A percentile compares a stretch with the other conserved stretches of the same genome.
These are phyloP conservation scores for Sinohyriopsis cumingii DNA, from an alignment of 2,888 invertebrate genomes.

Conservation along the genomic window DNA sequence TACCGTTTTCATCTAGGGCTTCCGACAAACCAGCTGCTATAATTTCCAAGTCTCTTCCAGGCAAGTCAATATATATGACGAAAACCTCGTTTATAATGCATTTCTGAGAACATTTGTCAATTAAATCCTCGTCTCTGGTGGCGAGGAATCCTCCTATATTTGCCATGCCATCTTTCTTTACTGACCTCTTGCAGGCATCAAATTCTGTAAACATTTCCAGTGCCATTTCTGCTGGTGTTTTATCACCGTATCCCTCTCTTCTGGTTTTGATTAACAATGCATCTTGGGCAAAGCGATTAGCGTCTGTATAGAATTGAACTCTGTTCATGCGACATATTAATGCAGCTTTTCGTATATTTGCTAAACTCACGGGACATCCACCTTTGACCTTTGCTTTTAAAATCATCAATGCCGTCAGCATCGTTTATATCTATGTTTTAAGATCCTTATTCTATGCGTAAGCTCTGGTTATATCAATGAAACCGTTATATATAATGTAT, in stretches of 20 bases:
- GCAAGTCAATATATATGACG: slow-evolving; percentile 20
- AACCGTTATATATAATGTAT: slow-evolving; percentile 15
- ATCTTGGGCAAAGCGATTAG: slow-evolving; percentile 20
- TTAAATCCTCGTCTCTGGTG: slow-evolving; percentile 1
- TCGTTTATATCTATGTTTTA: slow-evolving; percentile 2
- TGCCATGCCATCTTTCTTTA: slow-evolving; percentile 22
- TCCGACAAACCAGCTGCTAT: slow-evolving; percentile 13
- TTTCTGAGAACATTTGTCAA: not conserved
- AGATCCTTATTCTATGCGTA: slow-evolving; percentile 1
- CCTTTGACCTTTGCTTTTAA: slow-evolving; percentile 10
- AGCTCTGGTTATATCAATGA: slow-evolving; percentile 21
- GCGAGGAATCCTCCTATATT: slow-evolving; percentile 17
- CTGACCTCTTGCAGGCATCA: slow-evolving; percentile 15
- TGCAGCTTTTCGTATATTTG: slow-evolving; percentile 9
- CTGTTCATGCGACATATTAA: slow-evolving; percentile 7
- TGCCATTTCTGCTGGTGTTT: slow-evolving; percentile 8
- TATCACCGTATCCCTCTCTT: slow-evolving; percentile 6
- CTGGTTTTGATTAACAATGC: slow-evolving; percentile 17
- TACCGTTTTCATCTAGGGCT: slow-evolving; percentile 17
- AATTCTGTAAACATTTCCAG: slow-evolving; percentile 21
- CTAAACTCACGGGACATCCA: slow-evolving; percentile 22
- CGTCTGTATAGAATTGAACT: slow-evolving; percentile 13
- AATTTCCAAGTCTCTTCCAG: slow-evolving; percentile 24
- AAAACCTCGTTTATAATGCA: slow-evolving; percentile 15
- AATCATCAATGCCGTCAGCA: not conserved